These are phyloP conservation scores for Drosophila rellima DNA, from an alignment of 2,888 invertebrate genomes.

Conservation along the genomic window DNA sequence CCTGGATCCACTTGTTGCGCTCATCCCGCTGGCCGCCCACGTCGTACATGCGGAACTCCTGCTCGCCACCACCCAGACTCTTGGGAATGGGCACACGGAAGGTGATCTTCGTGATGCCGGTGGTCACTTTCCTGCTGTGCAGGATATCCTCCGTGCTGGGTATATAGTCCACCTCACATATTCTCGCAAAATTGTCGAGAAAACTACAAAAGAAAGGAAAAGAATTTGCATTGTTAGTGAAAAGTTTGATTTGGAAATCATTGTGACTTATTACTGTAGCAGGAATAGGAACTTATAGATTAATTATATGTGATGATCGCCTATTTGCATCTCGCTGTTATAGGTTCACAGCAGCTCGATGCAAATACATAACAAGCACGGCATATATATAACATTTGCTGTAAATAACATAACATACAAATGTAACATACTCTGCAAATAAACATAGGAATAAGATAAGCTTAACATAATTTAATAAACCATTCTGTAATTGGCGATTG, in stretches of 20 bases:
- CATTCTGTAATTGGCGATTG: too few species aligned
- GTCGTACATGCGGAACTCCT: conserved; percentile 93
- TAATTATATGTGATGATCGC: too few species aligned
- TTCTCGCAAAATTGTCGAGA: conserved; percentile 89
- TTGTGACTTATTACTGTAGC: too few species aligned
- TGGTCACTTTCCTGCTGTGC: conserved; percentile 91
- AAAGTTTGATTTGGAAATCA: neutral
- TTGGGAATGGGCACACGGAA: conserved; percentile 91
- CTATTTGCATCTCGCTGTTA: too few species aligned
- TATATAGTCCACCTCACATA: conserved; percentile 89
- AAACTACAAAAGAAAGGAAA: conserved; percentile 87
- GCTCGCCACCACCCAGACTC: conserved; percentile 89
- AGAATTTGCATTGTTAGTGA: neutral
- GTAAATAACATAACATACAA: too few species aligned
- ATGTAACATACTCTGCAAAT: too few species aligned
- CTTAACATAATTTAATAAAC: too few species aligned
- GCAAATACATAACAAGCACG: too few species aligned
- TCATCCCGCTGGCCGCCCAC: conserved; percentile 94
- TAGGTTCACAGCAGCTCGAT: too few species aligned
- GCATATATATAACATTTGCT: too few species aligned
- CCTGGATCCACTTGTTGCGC: conserved; percentile 94
- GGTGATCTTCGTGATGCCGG: conserved; percentile 91
- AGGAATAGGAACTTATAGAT: too few species aligned
- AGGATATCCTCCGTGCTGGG: conserved; percentile 92
- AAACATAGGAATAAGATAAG: too few species aligned